Evolutionary conservation across 2,113 vertebrate species (phyloP).

Genomic region (Pionites leucogaster): DNA sequence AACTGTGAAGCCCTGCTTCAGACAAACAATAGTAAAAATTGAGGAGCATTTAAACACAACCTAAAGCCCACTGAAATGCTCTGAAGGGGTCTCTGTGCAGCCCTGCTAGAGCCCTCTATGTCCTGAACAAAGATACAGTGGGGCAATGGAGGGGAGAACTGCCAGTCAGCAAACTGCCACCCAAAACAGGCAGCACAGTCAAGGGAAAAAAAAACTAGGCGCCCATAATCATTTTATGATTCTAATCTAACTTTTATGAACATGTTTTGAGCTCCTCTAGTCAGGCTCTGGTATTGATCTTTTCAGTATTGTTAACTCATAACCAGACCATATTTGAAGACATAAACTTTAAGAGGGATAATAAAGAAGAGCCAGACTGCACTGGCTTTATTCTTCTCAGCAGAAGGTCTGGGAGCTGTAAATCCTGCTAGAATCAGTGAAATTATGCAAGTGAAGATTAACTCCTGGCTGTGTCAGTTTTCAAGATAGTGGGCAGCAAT

Average conservation of each 20-base stretch:
- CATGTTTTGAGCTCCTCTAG: slow-evolving; percentile 65
- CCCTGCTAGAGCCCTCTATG: not conserved
- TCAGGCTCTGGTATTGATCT: slow-evolving; percentile 73
- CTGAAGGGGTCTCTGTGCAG: rapidly evolving
- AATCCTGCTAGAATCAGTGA: slow-evolving; percentile 56
- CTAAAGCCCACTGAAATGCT: not conserved
- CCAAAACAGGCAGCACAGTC: slow-evolving; percentile 1
- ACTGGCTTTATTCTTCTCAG: slow-evolving; percentile 36
- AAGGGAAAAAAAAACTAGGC: not conserved
- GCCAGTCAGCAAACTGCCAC: not conserved
- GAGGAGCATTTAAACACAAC: not conserved
- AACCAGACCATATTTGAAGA: slow-evolving; percentile 77
- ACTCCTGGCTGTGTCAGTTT: slow-evolving; percentile 1
- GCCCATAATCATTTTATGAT: slow-evolving; percentile 72
- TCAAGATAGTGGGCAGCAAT: not conserved
- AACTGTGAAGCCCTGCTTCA: not conserved
- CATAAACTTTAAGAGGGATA: slow-evolving; percentile 77
- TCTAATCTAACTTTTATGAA: slow-evolving; percentile 78
- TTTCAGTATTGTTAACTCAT: slow-evolving; percentile 76
- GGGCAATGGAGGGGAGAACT: not conserved
- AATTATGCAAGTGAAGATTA: slow-evolving; percentile 50
- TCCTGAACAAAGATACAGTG: not conserved
- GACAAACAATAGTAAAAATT: not conserved
- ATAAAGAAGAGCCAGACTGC: slow-evolving; percentile 70
- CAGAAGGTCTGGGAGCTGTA: slow-evolving; percentile 42